Percentiles rank a stretch among this genome's conserved stretches.
Evolutionary conservation across 2,113 vertebrate species (phyloP).

Genomic region (Jacana jacana): DNA sequence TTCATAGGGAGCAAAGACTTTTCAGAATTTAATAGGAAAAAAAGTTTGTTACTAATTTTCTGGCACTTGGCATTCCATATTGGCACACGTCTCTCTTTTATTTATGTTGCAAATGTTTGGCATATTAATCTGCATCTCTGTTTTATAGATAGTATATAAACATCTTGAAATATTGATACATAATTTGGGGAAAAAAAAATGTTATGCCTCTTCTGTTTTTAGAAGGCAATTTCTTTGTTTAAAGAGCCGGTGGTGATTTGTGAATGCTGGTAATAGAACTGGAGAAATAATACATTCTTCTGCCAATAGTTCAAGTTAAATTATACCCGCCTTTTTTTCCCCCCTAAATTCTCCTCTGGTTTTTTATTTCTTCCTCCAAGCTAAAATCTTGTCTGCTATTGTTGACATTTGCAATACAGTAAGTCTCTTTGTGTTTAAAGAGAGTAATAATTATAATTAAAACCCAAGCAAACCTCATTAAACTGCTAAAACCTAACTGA

Average conservation of each 20-base stretch:
- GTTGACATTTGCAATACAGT: neutral
- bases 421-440: neutral
- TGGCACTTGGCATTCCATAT: neutral
- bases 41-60: neutral
- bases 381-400: neutral
- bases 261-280: neutral
- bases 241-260: constrained; percentile 2
- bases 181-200: neutral
- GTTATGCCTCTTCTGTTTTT: neutral
- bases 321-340: neutral
- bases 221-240: neutral
- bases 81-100: neutral
- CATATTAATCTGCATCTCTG: neutral
- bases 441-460: constrained; percentile 29
- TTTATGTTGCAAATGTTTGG: neutral
- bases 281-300: neutral
- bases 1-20: neutral
- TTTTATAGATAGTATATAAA: neutral
- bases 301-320: neutral
- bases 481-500: neutral
- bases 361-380: neutral
- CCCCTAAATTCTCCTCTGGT: neutral
- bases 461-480: neutral
- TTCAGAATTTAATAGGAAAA: neutral
- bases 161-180: neutral